These are phyloP conservation scores for Athalia rosae DNA, from an alignment of 2,888 invertebrate genomes.

Conservation along the genomic window DNA sequence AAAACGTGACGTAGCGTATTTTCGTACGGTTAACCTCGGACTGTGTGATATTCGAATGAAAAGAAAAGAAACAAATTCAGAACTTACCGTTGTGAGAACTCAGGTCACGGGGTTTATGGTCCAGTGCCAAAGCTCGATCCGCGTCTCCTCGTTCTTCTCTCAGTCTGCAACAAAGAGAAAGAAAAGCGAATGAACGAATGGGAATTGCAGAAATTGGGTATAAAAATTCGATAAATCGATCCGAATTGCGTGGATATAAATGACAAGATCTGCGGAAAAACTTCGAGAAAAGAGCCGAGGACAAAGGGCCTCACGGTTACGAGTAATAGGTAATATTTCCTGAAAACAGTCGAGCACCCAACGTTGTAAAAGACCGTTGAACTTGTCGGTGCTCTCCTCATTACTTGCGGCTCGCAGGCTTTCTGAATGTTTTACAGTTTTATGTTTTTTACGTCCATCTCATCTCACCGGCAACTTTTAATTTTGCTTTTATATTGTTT, in stretches of 20 bases:
- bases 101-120: constrained; percentile 88
- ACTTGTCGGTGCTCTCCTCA: constrained; percentile 22
- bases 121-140: constrained; percentile 87
- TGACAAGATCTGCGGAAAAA: too few relatives aligned
- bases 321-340: too few relatives aligned
- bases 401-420: constrained; percentile 19
- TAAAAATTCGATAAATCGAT: background rate
- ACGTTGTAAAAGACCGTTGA: constrained; percentile 27
- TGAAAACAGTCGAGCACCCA: background rate
- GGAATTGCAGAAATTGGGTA: background rate
- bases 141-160: constrained; percentile 91
- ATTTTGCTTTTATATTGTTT: constrained; percentile 58
- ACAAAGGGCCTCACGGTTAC: too few relatives aligned
- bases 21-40: background rate
- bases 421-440: constrained; percentile 17
- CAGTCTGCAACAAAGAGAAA: constrained; percentile 81
- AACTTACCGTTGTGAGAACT: constrained; percentile 91
- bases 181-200: constrained; percentile 23
- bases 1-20: constrained; percentile 18
- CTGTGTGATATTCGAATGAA: background rate
- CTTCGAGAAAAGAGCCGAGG: too few relatives aligned
- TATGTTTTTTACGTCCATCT: constrained; percentile 43
- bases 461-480: constrained; percentile 59
- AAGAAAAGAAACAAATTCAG: constrained; percentile 17
- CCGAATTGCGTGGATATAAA: too few relatives aligned